Conservation (phyloP, 2,113 vertebrate species). For the Calidris pygmaea region DNA sequence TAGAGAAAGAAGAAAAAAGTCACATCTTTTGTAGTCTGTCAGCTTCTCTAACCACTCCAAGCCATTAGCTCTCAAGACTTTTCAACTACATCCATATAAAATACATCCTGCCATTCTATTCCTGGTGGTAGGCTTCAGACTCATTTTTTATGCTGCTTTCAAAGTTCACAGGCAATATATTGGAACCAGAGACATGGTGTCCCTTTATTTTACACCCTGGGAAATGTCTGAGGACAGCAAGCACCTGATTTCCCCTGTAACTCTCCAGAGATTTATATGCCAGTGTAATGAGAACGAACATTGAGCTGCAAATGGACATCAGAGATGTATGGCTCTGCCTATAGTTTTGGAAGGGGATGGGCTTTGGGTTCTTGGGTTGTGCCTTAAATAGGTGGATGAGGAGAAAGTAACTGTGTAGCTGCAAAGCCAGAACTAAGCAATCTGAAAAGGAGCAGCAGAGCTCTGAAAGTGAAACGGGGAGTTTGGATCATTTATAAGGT, state of each 20-base stretch:
- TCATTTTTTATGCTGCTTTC: conserved; percentile 11
- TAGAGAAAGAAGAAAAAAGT: background rate
- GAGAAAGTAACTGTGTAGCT: background rate
- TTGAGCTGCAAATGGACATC: background rate
- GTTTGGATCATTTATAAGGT: background rate
- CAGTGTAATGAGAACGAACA: background rate
- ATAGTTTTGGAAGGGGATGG: background rate
- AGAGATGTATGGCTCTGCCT: background rate
- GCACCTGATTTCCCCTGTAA: background rate
- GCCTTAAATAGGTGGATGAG: background rate
- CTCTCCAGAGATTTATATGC: background rate
- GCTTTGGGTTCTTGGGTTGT: background rate
- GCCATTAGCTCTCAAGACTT: background rate
- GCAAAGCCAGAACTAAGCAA: background rate
- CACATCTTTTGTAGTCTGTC: background rate
- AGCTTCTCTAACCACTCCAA: background rate
- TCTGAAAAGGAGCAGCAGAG: background rate
- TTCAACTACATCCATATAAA: background rate
- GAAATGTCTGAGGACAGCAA: background rate
- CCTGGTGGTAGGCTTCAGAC: background rate
- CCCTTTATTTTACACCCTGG: background rate
- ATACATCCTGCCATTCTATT: background rate
- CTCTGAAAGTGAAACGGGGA: background rate
- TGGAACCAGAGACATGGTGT: background rate
- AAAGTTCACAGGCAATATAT: background rate